Base-by-base conservation (phyloP, 2,113 vertebrate genomes). In the Muscicapa adusta region DNA sequence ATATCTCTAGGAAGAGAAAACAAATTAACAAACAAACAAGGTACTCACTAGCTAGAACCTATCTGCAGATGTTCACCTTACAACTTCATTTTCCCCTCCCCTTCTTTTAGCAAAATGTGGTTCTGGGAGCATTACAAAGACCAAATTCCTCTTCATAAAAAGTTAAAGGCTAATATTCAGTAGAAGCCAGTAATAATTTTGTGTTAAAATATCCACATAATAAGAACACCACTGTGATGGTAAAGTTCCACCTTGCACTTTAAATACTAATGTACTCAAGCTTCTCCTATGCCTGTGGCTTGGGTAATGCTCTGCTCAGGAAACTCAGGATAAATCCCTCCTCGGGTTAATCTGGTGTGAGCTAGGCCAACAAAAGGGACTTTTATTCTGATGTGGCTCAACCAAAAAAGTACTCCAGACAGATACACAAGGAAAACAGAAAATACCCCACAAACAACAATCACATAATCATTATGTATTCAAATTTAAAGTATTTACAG, bases 151-250 rank as follows among this genome's bases (percentile, higher is more conserved):
- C 88, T 97, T 91, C 65, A 89, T 50, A 80, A 93, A 96, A 97
- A 96, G 84, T 93, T 97, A 94, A 96, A 91, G 95, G 83, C 58
- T 57, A 96, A 95, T 71, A 89, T 85, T 92, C 70, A 95, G 79
- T n/a, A 96, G 91, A 97, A 97, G 75, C 71, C 93, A 97, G 70
- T 72, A 95, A 91, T 92, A 97, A 96, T 94, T 97, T 93, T 91
- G 75, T 96, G 94, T 95, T 96, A 96, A 97, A 97, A 96, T 95
- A 92, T 62, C 68, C 76, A 93, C 78, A 60, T 93, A 93, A 80
- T 85, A 96, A 91, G 75, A 95, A 84, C 74, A 88, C 54, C 82
- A 95, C 80, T 93, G 85, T 73, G 90, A 96, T 72, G 73, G 83
- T 77, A 91, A 94, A 95, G 94, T 87, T 29, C 16, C 62, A 91